phyloP scores from a whole-genome alignment of 2,113 vertebrate genomes.

The Ammodramus savannarum region DNA sequence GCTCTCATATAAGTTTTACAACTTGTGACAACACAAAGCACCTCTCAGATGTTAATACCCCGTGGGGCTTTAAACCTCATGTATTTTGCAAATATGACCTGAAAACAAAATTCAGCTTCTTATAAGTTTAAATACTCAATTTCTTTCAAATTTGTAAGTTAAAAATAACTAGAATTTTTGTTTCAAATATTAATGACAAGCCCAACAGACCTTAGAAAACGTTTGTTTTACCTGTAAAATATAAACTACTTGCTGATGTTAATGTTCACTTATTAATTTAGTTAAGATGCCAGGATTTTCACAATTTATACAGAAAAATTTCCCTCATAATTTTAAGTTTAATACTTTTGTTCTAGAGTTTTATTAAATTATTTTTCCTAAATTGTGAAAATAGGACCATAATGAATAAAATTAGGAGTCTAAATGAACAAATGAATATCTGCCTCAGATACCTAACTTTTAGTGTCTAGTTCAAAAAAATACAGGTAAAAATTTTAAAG shows the following conservation, averaged over 20 bases:
- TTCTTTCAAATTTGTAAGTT: constrained; percentile 5
- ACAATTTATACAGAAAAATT: not conserved
- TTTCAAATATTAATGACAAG: not conserved
- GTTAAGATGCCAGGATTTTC: not conserved
- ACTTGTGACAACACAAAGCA: constrained; percentile 66
- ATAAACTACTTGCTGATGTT: not conserved
- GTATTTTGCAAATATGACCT: constrained; percentile 65
- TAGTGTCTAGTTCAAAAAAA: not conserved
- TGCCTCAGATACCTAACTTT: not conserved
- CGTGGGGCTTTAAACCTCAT: constrained; percentile 57
- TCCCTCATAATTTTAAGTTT: not conserved
- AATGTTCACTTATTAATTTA: not conserved
- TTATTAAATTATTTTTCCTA: not conserved
- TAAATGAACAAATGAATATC: not conserved
- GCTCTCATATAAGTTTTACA: constrained; percentile 58
- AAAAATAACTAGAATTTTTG: not conserved
- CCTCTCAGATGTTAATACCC: constrained; percentile 44
- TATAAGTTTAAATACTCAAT: not conserved
- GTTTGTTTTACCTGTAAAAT: not conserved
- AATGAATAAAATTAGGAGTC: not conserved
- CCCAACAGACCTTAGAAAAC: not conserved
- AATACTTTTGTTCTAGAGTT: not conserved
- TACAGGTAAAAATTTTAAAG: not conserved
- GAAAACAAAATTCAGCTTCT: constrained; percentile 43
- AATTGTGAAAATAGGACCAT: not conserved